Percentiles rank a stretch among this genome's conserved stretches.
These are phyloP conservation scores for Aphelinus atriplicis DNA, from an alignment of 1,140 invertebrate genomes.

Conservation along the genomic window DNA sequence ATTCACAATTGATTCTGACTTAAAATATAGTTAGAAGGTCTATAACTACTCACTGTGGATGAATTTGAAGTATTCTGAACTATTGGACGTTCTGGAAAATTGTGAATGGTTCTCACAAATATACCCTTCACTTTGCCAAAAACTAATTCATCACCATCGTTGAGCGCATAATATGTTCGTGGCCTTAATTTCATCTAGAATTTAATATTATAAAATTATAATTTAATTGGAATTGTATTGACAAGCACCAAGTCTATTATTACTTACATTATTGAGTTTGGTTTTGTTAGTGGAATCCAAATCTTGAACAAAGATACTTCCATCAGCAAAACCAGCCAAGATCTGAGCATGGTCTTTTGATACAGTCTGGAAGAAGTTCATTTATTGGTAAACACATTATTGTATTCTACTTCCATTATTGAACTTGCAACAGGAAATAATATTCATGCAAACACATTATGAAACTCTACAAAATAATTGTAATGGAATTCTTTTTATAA, in stretches of 20 bases:
- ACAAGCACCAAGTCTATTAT: neutral
- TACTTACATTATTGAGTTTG: slow-evolving; percentile 56
- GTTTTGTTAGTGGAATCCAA: slow-evolving; percentile 57
- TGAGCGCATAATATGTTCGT: slow-evolving; percentile 50
- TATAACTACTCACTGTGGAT: too few relatives aligned
- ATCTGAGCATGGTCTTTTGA: slow-evolving; percentile 60
- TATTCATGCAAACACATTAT: too few relatives aligned
- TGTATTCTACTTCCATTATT: too few relatives aligned
- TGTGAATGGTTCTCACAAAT: slow-evolving; percentile 18
- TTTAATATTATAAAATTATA: slow-evolving; percentile 4
- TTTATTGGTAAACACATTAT: too few relatives aligned
- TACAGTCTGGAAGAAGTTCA: slow-evolving; percentile 51
- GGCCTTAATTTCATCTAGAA: slow-evolving; percentile 48
- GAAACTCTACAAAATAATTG: too few relatives aligned
- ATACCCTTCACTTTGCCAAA: slow-evolving; percentile 47
- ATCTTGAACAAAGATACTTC: slow-evolving; percentile 53
- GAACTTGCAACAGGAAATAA: too few relatives aligned
- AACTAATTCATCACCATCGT: slow-evolving; percentile 47
- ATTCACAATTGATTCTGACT: too few relatives aligned
- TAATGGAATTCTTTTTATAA: too few relatives aligned
- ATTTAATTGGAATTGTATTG: slow-evolving; percentile 45
- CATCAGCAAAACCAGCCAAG: slow-evolving; percentile 44
- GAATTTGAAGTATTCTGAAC: too few relatives aligned
- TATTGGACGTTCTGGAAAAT: too few relatives aligned
- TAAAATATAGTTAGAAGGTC: too few relatives aligned